Evolutionary conservation across 2,797 vertebrate species (phyloP).

Genomic region (Anisognathus igniventris): DNA sequence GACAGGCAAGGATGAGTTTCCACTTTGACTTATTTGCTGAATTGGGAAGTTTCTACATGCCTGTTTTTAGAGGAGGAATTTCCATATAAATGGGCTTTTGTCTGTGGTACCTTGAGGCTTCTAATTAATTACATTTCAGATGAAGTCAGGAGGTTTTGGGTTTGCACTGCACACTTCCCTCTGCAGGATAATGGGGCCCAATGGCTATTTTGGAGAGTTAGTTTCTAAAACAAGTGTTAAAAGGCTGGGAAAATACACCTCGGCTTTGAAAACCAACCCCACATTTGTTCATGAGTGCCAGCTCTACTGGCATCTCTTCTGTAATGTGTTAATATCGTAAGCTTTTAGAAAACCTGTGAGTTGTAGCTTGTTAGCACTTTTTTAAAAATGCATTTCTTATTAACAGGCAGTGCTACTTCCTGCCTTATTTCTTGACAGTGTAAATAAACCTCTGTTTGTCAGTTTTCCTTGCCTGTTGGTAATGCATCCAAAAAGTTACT

Average conservation of each 20-base stretch:
- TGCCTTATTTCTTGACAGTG: neutral
- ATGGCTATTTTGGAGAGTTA: constrained; percentile 13
- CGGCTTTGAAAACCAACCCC: neutral
- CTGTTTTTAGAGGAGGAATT: constrained; percentile 23
- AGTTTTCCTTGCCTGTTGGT: constrained; percentile 5
- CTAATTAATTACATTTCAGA: constrained; percentile 44
- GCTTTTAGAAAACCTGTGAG: constrained; percentile 18
- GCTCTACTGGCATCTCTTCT: constrained; percentile 4
- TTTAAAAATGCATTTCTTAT: neutral
- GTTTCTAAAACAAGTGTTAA: constrained; percentile 34
- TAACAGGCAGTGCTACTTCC: neutral
- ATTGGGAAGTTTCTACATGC: neutral
- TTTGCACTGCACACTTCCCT: neutral
- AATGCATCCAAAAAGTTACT: neutral
- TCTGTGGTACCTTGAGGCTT: constrained; percentile 12
- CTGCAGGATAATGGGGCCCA: neutral
- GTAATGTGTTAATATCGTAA: neutral
- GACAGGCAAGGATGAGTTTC: constrained; percentile 6
- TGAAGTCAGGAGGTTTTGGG: neutral
- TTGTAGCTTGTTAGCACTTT: constrained; percentile 7
- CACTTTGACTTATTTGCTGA: constrained; percentile 30
- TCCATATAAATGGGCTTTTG: constrained; percentile 47
- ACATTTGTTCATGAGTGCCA: neutral
- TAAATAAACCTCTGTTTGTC: constrained; percentile 13
- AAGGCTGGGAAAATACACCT: constrained; percentile 28